Evolutionary conservation across 1,140 invertebrate genomes (phyloP), one percentile per base, ranked within the genome.

Genomic region (Zaprionus gabonicus): DNA sequence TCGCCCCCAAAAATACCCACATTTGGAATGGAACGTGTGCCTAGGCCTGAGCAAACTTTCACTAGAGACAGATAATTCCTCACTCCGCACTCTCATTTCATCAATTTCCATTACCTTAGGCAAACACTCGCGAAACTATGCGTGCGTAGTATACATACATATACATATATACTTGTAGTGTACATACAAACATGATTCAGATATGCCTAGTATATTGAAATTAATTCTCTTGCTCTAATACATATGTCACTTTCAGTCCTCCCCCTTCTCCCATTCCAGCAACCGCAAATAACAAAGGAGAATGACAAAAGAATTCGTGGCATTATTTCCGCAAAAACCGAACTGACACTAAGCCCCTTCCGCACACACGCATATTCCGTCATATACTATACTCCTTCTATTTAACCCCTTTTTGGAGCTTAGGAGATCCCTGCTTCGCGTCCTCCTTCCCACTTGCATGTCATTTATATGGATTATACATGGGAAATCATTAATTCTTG

Each of bases 391-490:
- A 27, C 36, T 65, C 15, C 36, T 44, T 17, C 41, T 17, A 10
- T 53, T 73, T 55, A n/a, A 53, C 49, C 36, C 41, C 41, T 25
- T 80, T 31, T 13, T 6, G 46, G 3, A 51, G 46, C 46, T 51
- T 25, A 25, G 46, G 2, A 1, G n/a, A 46, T 46, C 41, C 41
- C 2, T 44, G 20, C 20, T 17, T 46, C n/a, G 25, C 17, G 17
- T 46, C 20, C 15, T 15, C 20, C 59, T 67, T 69, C 51, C 28
- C 46, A 46, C 65, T 60, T 60, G 56, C 76, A 82, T 64, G 71
- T 78, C 71, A 88, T 88, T 88, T 88, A 72, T 88, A 90, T 90
- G 76, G 84, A 90, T 88, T 88, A 90, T 76, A 90, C 72, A 88
- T 76, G 81, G 46, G 49, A 60, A 84, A 90, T 88, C 81, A 90